Percentiles rank a stretch among this genome's conserved stretches.
These are phyloP conservation scores for Dicyrtoma fusca DNA, from an alignment of 2,888 invertebrate species.

Conservation along the genomic window DNA sequence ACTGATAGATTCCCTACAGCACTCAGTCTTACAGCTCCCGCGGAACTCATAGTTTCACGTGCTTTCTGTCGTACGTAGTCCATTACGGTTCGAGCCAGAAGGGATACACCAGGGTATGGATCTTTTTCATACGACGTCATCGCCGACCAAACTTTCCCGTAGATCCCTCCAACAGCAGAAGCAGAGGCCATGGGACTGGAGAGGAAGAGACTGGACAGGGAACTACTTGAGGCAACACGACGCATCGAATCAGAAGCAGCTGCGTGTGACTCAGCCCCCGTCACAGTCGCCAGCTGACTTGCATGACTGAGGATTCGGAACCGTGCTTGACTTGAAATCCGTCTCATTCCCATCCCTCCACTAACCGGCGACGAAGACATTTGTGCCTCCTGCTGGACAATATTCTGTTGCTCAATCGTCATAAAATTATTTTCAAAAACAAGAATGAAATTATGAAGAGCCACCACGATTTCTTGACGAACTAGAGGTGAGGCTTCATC, in stretches of 20 bases:
- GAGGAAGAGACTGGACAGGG: conserved; percentile 66
- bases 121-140: conserved; percentile 78
- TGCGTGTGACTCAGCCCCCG: conserved; percentile 52
- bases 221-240: conserved; percentile 72
- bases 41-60: conserved; percentile 32
- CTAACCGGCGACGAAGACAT: conserved; percentile 46
- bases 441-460: conserved; percentile 81
- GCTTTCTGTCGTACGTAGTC: conserved; percentile 66
- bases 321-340: conserved; percentile 61
- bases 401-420: conserved; percentile 63
- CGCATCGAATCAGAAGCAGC: conserved; percentile 61
- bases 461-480: conserved; percentile 82
- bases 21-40: conserved; percentile 3
- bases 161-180: conserved; percentile 71
- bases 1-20: conserved; percentile 6
- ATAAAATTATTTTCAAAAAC: conserved; percentile 88
- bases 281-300: conserved; percentile 59
- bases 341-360: conserved; percentile 52
- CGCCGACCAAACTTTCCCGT: conserved; percentile 86
- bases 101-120: conserved; percentile 82
- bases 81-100: conserved; percentile 77
- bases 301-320: conserved; percentile 60
- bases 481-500: conserved; percentile 88
- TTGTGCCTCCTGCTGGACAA: conserved; percentile 43
- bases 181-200: conserved; percentile 51